Base-by-base conservation (phyloP, 2,888 invertebrate genomes). In the Cerastoderma edule region DNA sequence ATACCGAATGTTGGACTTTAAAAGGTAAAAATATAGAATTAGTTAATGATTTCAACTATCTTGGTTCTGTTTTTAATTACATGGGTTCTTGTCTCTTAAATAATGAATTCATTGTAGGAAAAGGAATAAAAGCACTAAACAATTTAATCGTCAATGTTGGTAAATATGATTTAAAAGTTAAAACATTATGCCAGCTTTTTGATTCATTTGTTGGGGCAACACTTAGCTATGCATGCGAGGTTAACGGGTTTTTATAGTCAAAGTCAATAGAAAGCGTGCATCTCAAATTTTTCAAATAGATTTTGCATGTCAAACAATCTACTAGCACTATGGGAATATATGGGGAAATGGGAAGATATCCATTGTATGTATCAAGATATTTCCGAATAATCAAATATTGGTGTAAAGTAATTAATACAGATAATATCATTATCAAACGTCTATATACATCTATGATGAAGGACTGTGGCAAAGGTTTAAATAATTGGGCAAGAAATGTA, bases 1-100 rank as follows among this genome's bases (percentile, higher is more conserved):
- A 33, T n/a, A 44, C 65, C 44, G 72, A 72, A 64, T 16, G n/a
- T 19, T 66, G 72, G 72, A 4, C 2, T 27, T 65, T 44, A 13
- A 48, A 66, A 32, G 46, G 32, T 16, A 10, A 54, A 8, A 16
- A 32, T 30, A n/a, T 72, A 16, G 57, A 66, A 33, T 44, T 72
- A 30, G 72, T 72, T 19, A 65, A 72, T 48, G 48, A 66, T 57
- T 72, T 66, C 33, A 67, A 72, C 30, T 72, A 67, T 48, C 46
- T 63, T 60, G 67, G 72, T 16, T 60, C 57, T 32, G 44, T 72
- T 2, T 50, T 72, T 39, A 57, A 67, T 67, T 63, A 67, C 30
- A 67, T 63, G 22, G 35, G 67, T n/a, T 53, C n/a, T 35, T 73
- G 67, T 63, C 8, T 10, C 13, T 19, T 67, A 10, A 67, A 63